Evolutionary conservation across 2,888 invertebrate species (phyloP).

Genomic region (Patella depressa): DNA sequence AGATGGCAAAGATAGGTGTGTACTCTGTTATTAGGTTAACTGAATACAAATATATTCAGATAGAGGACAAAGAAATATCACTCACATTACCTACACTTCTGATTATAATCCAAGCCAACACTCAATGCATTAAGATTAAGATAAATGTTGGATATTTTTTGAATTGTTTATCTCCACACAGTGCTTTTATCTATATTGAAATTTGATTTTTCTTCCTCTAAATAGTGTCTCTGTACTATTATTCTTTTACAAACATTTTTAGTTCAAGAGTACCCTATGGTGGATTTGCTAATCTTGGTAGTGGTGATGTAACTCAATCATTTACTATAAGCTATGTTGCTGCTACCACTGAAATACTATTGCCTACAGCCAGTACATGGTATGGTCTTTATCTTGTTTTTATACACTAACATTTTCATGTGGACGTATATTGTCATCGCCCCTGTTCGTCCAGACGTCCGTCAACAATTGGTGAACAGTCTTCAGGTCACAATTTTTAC

Average conservation of each 20-base stretch:
- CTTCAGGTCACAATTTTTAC: too few species aligned
- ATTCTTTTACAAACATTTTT: constrained; percentile 16
- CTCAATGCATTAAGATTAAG: background rate
- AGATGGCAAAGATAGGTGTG: too few species aligned
- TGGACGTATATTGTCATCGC: too few species aligned
- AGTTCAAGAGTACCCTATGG: constrained; percentile 69
- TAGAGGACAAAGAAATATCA: background rate
- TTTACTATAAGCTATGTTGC: constrained; percentile 60
- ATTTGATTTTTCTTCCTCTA: background rate
- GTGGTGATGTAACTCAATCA: constrained; percentile 61
- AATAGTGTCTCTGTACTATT: too few species aligned
- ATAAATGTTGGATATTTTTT: background rate
- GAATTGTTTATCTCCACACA: background rate
- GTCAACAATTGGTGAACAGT: too few species aligned
- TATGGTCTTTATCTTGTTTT: constrained; percentile 34
- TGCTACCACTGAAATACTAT: constrained; percentile 48
- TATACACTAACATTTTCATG: too few species aligned
- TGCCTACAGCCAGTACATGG: constrained; percentile 67
- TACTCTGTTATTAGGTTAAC: background rate
- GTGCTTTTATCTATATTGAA: background rate
- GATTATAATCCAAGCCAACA: background rate
- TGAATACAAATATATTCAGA: background rate
- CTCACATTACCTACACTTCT: background rate
- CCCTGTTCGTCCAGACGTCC: too few species aligned
- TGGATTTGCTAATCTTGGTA: constrained; percentile 61